Base-by-base conservation (phyloP, 2,888 invertebrate species). In the Cosmia trapezina region DNA sequence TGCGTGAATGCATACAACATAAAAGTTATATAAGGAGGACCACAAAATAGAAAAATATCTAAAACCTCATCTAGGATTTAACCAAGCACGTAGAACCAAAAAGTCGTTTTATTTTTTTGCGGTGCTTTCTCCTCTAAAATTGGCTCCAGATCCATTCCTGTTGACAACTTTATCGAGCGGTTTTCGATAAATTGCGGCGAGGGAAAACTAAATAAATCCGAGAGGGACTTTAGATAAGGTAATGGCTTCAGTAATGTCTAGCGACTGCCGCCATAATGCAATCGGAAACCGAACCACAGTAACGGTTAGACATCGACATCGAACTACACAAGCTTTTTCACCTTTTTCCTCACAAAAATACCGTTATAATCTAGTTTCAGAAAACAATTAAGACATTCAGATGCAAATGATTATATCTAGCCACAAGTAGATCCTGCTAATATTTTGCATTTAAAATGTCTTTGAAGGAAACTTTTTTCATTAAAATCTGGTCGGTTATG, bases 131-230 rank as follows among this genome's bases (percentile, higher is more conserved):
- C 89, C 90, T 93, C 93, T 94, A 93, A 95, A 95, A 95, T 95
- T 95, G 95, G 94, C 94, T 93, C 91, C 91, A 93, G 95, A 95
- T 95, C 94, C 94, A 94, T 95, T 96, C 92, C 93, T 95, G 95
- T 96, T 96, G 96, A 96, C 95, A 96, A 96, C 94, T 95, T 96
- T 96, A 96, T 96, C 96, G 95, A 96, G 93, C 94, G 95, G 93
- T 95, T 95, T 95, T 95, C 96, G 95, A 96, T 96, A 96, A 96
- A 95, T 95, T 95, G 95, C 95, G 95, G 95, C 94, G 93, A 94
- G 94, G 95, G 95, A 95, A 96, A 95, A 95, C 95, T 96, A 96
- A 96, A 96, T 96, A 95, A 96, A 96, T 96, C 95, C 95, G 93
- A 94, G 94, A 95, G 93, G 94, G 95, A 94, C 96, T 96, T 96